Evolutionary conservation across 2,113 vertebrate genomes (phyloP), one percentile per base, ranked within the genome.

Genomic region (Pachycephala philippinensis): DNA sequence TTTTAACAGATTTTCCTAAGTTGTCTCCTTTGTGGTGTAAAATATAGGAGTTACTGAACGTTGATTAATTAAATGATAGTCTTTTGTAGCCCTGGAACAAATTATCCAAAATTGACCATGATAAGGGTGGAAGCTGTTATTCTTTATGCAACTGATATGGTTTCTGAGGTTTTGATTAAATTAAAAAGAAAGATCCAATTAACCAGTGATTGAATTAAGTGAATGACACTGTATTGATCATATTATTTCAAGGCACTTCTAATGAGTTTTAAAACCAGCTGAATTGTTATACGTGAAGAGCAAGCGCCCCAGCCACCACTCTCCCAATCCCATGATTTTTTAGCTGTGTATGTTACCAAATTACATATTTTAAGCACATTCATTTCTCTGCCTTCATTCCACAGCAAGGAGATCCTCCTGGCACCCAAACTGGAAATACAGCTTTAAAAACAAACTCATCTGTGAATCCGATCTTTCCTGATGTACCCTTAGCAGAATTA

Each of bases 131-230:
- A 91, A 90, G 83, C 50, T 71, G 86, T 87, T 94, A 87, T 60
- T 93, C 72, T 89, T 87, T 77, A 85, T 75, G 64, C 87, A 91
- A 78, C 80, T 87, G 79, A 94, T 89, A 90, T 6, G 71, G 82
- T 87, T 97, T 89, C 91, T 56, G 89, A 91, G 95, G 89, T 94
- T 96, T 93, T 82, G 93, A 95, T 95, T 93, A 92, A 92, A 95
- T 95, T 92, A 95, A 91, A 94, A 96, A 94, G 88, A 59, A 86
- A 82, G 91, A 92, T 96, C 83, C 81, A 90, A 93, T 94, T 95
- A 95, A 95, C 63, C 44, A 93, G 72, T 70, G 79, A 95, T 84
- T 91, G 95, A 96, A 95, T 96, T 95, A 94, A 94, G 53, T 74
- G n/a, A 81, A 93, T 64, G 89, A 92, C 78, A 95, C 84, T 81